Conservation (phyloP, 2,888 invertebrate species). For the Tetragonula carbonaria region DNA sequence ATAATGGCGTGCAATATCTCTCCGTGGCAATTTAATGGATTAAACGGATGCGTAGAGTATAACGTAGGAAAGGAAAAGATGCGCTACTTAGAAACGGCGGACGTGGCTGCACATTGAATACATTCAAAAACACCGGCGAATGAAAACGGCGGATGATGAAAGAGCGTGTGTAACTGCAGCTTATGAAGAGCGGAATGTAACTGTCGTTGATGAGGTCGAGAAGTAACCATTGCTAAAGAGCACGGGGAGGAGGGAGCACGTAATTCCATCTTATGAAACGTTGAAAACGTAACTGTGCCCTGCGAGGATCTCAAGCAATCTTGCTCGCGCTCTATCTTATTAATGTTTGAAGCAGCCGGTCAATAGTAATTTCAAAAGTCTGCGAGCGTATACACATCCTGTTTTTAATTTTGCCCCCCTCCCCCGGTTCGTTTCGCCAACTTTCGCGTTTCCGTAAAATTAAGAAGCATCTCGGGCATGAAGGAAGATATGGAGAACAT, state of each 20-base stretch:
- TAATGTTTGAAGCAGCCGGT: not conserved
- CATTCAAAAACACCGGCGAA: not conserved
- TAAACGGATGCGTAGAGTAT: not conserved
- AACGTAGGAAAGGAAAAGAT: not conserved
- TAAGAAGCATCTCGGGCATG: no score
- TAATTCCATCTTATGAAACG: slow-evolving; percentile 8
- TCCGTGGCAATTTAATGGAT: not conserved
- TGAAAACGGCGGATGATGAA: slow-evolving; percentile 8
- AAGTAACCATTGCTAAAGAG: slow-evolving; percentile 11
- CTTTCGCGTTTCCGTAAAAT: no score
- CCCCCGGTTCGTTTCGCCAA: no score
- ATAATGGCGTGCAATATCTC: no score
- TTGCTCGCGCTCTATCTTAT: not conserved
- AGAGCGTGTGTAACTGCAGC: not conserved
- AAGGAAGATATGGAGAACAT: no score
- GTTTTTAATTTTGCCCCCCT: no score
- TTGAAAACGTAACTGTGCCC: not conserved
- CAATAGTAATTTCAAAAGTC: not conserved
- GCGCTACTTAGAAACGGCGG: no score
- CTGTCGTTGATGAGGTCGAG: slow-evolving; percentile 22
- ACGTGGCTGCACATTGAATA: not conserved
- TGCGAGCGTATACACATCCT: no score
- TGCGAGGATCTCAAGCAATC: not conserved
- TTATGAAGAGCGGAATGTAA: slow-evolving; percentile 12
- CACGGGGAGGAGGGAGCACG: not conserved